Evolutionary conservation across 2,797 vertebrate genomes (phyloP).

Genomic region (Channallabes apus): DNA sequence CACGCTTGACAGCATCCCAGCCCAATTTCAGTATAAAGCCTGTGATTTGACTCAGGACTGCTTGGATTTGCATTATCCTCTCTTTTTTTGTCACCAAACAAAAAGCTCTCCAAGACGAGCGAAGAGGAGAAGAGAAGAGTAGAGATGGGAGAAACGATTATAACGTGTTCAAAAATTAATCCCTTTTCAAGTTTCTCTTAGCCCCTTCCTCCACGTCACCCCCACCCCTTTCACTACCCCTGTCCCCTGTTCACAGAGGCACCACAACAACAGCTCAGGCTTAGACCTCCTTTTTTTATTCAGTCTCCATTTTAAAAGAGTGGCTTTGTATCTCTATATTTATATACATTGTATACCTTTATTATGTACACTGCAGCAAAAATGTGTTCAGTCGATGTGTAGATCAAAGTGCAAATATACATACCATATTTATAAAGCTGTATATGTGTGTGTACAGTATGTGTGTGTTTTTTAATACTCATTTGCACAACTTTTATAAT

Average conservation of each 20-base stretch:
- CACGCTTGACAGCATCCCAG: constrained; percentile 17
- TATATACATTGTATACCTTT: constrained; percentile 48
- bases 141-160: not conserved
- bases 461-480: constrained; percentile 19
- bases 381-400: constrained; percentile 21
- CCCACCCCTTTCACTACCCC: not conserved
- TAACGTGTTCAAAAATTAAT: not conserved
- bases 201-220: not conserved
- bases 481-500: constrained; percentile 23
- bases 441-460: constrained; percentile 28
- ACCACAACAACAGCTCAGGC: constrained; percentile 36
- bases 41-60: constrained; percentile 38
- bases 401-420: constrained; percentile 52
- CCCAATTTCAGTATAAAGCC: constrained; percentile 47
- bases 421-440: constrained; percentile 50
- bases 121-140: not conserved
- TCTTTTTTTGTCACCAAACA: constrained; percentile 37
- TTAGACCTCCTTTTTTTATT: constrained; percentile 19
- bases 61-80: constrained; percentile 36
- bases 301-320: constrained; percentile 45
- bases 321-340: constrained; percentile 13
- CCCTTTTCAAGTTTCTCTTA: not conserved
- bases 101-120: constrained; percentile 25
- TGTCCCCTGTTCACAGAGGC: constrained; percentile 26
- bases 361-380: constrained; percentile 53